Base-by-base conservation (phyloP, 64 coral and sea anemone genomes). In the Montipora cactus region DNA sequence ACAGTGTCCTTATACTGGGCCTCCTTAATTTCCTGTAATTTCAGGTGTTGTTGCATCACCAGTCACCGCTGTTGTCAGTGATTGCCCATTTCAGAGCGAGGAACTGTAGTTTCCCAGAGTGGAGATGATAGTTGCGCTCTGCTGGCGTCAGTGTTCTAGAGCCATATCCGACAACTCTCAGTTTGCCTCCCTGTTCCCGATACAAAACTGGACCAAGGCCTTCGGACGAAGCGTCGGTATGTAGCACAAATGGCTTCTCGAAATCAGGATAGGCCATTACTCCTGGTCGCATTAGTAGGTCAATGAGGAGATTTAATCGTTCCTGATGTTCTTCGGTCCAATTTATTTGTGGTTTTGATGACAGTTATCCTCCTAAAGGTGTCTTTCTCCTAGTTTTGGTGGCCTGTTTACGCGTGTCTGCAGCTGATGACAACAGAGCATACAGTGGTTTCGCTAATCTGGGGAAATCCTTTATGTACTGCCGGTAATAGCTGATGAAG, bases 151-250 rank as follows among this genome's bases (percentile, higher is more conserved):
- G 44, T 77, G 75, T 77, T 47, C 75, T 47, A 12, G 28, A 50
- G 75, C 75, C 75, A 77, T 77, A 12, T 45, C 75, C 75, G 44
- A 18, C 75, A 45, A 77, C 75, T 77, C 75, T 77, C 75, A 77
- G 45, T 77, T 77, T 77, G 75, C 75, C 75, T 16, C 62, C 62
- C 62, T 67, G 1, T n/a, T 67, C 62, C 62, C 0, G 62, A 67
- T 67, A 67, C 4, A 67, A 18, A 15, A 18, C 62, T 67, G 62
- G 0, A 15, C 62, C 62, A 13, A 67, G 3, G 16, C 7, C 62
- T 15, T 67, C 16, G 16, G 62, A 13, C 44, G 75, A 47, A 16
- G 75, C 46, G 13, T 77, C 75, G 0, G 44, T 77, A 14, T 77
- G 75, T 16, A 77, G 14, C 44, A 77, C 75, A 77, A 77, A 77